These are phyloP conservation scores for Stichopus chloronotus DNA, from an alignment of 35 echinoderm and acorn worm species.

Conservation along the genomic window DNA sequence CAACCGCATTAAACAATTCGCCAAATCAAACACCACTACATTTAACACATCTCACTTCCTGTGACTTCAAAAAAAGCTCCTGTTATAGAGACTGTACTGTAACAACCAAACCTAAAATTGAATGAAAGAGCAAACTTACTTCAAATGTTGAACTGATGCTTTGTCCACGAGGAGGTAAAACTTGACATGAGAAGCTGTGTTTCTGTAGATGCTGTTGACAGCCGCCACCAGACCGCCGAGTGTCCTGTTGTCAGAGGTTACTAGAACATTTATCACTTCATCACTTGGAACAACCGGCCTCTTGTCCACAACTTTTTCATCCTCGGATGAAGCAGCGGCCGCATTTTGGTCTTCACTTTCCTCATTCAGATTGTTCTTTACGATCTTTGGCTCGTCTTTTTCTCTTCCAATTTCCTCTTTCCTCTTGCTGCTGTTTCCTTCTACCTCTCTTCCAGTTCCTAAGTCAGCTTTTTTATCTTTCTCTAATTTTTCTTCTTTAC, in stretches of 20 bases:
- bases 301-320: not conserved
- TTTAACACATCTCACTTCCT: too few relatives aligned
- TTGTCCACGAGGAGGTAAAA: conserved; percentile 86
- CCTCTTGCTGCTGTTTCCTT: not conserved
- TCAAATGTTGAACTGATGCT: conserved; percentile 71
- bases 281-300: not conserved
- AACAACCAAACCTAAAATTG: not conserved
- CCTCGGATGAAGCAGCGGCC: not conserved
- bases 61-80: too few relatives aligned
- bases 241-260: conserved; percentile 80
- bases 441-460: not conserved
- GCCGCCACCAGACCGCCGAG: conserved; percentile 84
- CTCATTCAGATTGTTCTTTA: not conserved
- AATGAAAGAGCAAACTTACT: conserved; percentile 46
- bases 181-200: conserved; percentile 72
- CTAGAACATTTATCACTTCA: conserved; percentile 72
- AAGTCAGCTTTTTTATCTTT: not conserved
- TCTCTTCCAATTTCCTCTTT: not conserved
- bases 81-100: too few relatives aligned
- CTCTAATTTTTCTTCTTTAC: not conserved
- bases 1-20: too few relatives aligned
- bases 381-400: not conserved
- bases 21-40: too few relatives aligned
- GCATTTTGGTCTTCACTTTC: not conserved
- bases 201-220: conserved; percentile 81